These are phyloP conservation scores for Anoplophora glabripennis DNA, from an alignment of 1,140 invertebrate species.

Conservation along the genomic window DNA sequence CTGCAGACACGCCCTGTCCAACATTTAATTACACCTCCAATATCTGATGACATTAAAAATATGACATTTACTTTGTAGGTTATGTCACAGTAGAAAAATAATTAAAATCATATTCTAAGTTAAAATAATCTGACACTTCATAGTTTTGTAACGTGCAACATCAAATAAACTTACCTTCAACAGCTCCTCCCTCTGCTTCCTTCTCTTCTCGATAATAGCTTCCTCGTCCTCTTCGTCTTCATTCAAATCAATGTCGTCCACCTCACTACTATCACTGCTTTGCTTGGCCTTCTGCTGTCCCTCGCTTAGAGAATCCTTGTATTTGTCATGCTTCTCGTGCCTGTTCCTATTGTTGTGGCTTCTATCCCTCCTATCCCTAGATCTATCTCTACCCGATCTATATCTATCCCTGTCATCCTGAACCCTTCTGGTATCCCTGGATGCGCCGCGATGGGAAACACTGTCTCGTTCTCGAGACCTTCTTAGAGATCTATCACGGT, in stretches of 20 bases:
- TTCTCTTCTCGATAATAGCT: conserved; percentile 84
- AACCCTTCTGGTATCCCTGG: conserved; percentile 28
- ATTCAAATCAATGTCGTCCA: conserved; percentile 58
- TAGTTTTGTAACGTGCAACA: no score
- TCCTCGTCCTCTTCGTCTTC: conserved; percentile 94
- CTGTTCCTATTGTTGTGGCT: conserved; percentile 39
- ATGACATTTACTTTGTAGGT: no score
- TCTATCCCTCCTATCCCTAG: conserved; percentile 42
- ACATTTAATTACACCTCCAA: no score
- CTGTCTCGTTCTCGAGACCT: conserved; percentile 45
- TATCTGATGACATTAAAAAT: no score
- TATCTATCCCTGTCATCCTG: conserved; percentile 51
- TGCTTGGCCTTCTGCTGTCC: conserved; percentile 63
- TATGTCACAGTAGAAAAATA: no score
- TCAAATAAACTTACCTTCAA: conserved; percentile 75
- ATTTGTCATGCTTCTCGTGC: conserved; percentile 60
- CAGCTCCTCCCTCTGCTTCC: conserved; percentile 86
- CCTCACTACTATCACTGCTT: conserved; percentile 66
- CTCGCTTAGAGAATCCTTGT: conserved; percentile 82
- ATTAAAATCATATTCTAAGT: no score
- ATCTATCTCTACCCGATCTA: conserved; percentile 28
- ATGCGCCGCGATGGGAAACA: conserved; percentile 16
- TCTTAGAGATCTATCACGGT: conserved; percentile 25
- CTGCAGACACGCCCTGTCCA: no score
- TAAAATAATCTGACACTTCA: no score